These are phyloP conservation scores for Pseudotriccus pelzelni DNA, from an alignment of 2,797 vertebrate species.

Conservation along the genomic window DNA sequence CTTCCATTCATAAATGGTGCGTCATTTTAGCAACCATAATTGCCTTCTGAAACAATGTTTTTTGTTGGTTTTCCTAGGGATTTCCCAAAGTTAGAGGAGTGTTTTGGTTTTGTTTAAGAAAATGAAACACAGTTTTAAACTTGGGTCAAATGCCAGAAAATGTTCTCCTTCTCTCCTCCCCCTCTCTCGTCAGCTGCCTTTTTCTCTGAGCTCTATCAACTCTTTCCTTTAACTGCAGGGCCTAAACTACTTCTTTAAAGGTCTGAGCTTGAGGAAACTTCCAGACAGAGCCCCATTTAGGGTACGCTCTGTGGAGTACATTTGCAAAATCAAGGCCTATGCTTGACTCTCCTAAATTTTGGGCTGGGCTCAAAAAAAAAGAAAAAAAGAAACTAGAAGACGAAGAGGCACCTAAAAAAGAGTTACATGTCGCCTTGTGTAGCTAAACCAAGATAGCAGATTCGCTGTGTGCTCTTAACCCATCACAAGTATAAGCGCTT, in stretches of 20 bases:
- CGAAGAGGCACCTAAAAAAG: not conserved
- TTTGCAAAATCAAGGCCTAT: not conserved
- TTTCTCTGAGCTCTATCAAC: not conserved
- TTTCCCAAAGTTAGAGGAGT: conserved; percentile 42
- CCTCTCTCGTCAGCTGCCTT: not conserved
- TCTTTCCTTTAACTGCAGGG: not conserved
- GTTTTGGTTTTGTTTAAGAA: conserved; percentile 47
- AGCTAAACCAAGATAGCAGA: not conserved
- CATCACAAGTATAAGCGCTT: not conserved
- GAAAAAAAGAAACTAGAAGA: not conserved
- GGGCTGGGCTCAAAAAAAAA: not conserved
- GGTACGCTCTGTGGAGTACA: not conserved
- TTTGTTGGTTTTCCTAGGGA: conserved; percentile 55
- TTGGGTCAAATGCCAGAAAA: conserved; percentile 27
- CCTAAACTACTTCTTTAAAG: not conserved
- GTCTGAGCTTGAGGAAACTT: not conserved
- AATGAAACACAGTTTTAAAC: conserved; percentile 48
- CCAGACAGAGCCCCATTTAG: not conserved
- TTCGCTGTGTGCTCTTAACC: not conserved
- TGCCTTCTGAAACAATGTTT: conserved; percentile 45
- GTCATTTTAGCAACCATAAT: conserved; percentile 32
- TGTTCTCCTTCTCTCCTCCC: not conserved
- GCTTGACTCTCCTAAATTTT: not conserved
- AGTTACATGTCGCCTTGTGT: not conserved
- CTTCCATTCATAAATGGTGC: conserved; percentile 45